phyloP scores from a whole-genome alignment of 2,113 vertebrate species.

The Rhagologus leucostigma region DNA sequence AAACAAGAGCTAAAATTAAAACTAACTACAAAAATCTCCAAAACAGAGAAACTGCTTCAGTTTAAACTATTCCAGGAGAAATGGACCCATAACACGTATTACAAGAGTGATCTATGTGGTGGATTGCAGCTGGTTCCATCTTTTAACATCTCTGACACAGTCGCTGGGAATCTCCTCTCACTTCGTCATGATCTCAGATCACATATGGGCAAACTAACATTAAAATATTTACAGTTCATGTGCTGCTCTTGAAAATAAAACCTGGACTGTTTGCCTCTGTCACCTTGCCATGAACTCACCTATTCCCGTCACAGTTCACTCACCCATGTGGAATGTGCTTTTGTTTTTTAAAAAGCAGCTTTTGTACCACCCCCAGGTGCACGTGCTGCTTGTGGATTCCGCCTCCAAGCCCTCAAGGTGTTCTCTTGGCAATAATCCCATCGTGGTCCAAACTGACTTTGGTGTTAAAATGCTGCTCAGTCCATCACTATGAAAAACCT shows the following conservation, averaged over 20 bases:
- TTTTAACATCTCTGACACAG: constrained; percentile 41
- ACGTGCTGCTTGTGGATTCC: constrained; percentile 18
- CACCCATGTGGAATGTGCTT: constrained; percentile 79
- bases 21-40: constrained; percentile 80
- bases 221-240: constrained; percentile 81
- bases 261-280: constrained; percentile 64
- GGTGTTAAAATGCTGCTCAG: constrained; percentile 25
- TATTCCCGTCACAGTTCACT: neutral
- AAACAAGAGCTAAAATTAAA: constrained; percentile 82
- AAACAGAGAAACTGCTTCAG: constrained; percentile 75
- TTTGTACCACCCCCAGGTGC: constrained; percentile 1
- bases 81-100: constrained; percentile 75
- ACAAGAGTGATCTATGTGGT: constrained; percentile 69
- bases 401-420: neutral
- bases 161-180: constrained; percentile 43
- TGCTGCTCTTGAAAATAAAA: constrained; percentile 68
- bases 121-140: constrained; percentile 68
- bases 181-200: constrained; percentile 76
- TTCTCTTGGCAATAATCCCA: neutral
- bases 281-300: constrained; percentile 15
- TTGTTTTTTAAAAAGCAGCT: constrained; percentile 61
- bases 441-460: constrained; percentile 29
- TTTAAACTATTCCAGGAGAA: constrained; percentile 79
- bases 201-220: constrained; percentile 74
- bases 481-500: neutral